Evolutionary conservation across 2,797 vertebrate species (phyloP).

Genomic region (Hippopotamyrus pictus): DNA sequence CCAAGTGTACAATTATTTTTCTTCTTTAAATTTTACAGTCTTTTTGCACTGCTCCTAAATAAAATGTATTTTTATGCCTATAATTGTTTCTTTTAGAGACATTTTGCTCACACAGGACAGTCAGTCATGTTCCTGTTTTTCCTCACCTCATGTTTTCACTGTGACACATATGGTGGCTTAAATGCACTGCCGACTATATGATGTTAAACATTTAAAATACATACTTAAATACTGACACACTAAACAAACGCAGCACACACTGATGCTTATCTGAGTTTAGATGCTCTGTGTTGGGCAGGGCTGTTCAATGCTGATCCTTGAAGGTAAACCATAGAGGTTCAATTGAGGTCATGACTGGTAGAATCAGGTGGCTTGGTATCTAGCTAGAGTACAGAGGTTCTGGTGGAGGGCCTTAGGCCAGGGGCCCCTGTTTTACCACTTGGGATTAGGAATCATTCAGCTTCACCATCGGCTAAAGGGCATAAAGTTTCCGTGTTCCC

Average conservation of each 20-base stretch:
- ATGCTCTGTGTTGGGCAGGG: neutral
- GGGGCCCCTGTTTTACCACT: neutral
- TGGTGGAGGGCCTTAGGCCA: neutral
- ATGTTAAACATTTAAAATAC: neutral
- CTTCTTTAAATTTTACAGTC: constrained; percentile 41
- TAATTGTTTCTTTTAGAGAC: constrained; percentile 24
- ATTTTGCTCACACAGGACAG: neutral
- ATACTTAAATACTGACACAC: neutral
- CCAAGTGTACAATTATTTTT: constrained; percentile 32
- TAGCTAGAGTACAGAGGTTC: neutral
- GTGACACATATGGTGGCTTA: neutral
- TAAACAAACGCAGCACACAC: neutral
- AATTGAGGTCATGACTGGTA: neutral
- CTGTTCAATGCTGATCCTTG: neutral
- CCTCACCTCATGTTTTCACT: neutral
- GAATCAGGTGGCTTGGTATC: neutral
- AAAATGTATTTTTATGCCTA: constrained; percentile 45
- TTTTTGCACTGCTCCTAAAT: constrained; percentile 54
- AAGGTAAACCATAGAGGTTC: neutral
- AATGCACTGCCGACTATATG: neutral
- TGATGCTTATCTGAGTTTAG: neutral
- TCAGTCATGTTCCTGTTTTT: neutral
- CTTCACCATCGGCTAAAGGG: neutral
- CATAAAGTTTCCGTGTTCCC: neutral
- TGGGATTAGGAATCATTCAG: neutral